phyloP scores from a whole-genome alignment of 2,797 vertebrate species.

The Capromys pilorides region DNA sequence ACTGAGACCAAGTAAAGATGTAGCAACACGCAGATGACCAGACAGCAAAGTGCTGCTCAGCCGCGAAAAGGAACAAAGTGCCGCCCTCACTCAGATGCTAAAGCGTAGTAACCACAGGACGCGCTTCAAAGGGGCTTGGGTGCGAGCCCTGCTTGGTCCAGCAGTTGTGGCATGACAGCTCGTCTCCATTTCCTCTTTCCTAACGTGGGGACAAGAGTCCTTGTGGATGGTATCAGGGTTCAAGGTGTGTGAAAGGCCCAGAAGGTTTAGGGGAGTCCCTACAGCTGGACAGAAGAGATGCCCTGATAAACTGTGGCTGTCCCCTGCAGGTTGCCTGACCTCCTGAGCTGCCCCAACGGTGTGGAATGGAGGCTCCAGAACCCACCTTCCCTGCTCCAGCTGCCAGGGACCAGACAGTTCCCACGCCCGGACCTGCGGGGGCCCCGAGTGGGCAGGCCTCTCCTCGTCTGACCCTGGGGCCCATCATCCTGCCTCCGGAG shows the following conservation, averaged over 20 bases:
- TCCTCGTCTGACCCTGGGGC: slow-evolving; percentile 67
- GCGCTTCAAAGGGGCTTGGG: neutral
- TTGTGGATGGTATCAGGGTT: neutral
- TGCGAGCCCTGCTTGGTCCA: neutral
- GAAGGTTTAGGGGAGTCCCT: too few relatives aligned
- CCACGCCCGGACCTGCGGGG: slow-evolving; percentile 44
- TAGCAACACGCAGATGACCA: too few relatives aligned
- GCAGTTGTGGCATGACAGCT: accelerated
- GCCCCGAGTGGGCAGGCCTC: slow-evolving; percentile 52
- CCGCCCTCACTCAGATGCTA: neutral
- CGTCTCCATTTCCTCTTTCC: neutral
- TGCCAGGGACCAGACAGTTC: neutral
- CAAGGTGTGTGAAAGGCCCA: neutral
- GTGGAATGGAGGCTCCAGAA: slow-evolving; percentile 82
- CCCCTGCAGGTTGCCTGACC: slow-evolving; percentile 70
- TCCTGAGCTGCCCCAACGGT: slow-evolving; percentile 29
- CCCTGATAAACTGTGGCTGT: slow-evolving; percentile 33
- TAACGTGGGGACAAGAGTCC: neutral
- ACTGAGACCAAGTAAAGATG: too few relatives aligned
- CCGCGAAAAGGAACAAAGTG: too few relatives aligned
- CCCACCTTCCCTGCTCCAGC: neutral
- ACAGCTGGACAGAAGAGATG: neutral
- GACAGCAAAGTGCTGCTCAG: too few relatives aligned
- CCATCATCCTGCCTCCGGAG: slow-evolving; percentile 77
- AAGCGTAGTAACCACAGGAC: neutral